Evolutionary conservation across 2,797 vertebrate genomes (phyloP).

Genomic region (Sternotherus odoratus): DNA sequence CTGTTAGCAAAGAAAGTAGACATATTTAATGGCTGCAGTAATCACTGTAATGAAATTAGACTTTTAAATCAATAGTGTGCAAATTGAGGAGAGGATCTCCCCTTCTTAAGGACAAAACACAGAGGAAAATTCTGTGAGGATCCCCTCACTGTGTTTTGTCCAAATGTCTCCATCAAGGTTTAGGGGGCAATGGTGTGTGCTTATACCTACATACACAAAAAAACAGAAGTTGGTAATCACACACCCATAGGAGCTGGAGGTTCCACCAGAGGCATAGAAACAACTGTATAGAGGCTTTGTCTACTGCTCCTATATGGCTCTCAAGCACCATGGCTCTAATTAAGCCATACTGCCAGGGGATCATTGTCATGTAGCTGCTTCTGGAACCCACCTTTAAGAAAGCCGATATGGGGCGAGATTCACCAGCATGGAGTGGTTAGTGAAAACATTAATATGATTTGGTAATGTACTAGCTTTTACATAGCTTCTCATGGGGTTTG

Average conservation of each 20-base stretch:
- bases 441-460: background rate
- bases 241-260: background rate
- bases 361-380: background rate
- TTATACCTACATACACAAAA: background rate
- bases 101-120: background rate
- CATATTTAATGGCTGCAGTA: slow-evolving; percentile 30
- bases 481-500: background rate
- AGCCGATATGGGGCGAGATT: background rate
- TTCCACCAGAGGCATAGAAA: background rate
- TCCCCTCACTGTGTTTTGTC: background rate
- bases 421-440: background rate
- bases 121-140: background rate
- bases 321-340: background rate
- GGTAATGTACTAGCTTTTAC: accelerated
- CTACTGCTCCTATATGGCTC: background rate
- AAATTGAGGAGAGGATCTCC: slow-evolving; percentile 31
- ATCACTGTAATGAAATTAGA: slow-evolving; percentile 60
- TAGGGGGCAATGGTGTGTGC: background rate
- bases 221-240: background rate
- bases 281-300: background rate
- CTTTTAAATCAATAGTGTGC: slow-evolving; percentile 56
- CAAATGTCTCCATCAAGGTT: background rate
- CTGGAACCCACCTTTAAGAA: background rate
- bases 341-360: accelerated
- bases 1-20: slow-evolving; percentile 56